phyloP scores from a whole-genome alignment of 2,113 vertebrate genomes.

The Zeus faber region DNA sequence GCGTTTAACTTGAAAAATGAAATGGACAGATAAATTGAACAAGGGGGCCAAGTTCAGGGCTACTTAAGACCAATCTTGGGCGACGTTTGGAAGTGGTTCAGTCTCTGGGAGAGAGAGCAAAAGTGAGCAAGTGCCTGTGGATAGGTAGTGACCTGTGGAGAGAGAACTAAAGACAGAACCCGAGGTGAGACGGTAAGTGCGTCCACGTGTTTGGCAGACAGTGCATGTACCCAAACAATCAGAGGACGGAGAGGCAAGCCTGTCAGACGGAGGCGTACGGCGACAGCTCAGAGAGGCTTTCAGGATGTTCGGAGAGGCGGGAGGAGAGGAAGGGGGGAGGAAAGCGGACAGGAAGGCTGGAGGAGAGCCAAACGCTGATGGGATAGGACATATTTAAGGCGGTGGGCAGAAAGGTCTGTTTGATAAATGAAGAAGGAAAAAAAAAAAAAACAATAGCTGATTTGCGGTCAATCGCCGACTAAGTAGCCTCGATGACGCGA shows the following conservation, averaged over 20 bases:
- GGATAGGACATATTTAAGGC: neutral
- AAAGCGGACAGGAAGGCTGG: constrained; percentile 42
- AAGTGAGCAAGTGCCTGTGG: constrained; percentile 7
- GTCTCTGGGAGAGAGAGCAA: constrained; percentile 16
- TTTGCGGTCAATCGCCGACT: no score
- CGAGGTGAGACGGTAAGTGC: constrained; percentile 58
- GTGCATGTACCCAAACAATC: constrained; percentile 18
- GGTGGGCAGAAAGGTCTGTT: constrained; percentile 14
- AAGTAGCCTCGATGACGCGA: no score
- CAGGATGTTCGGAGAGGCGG: constrained; percentile 34
- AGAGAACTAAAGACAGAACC: constrained; percentile 21
- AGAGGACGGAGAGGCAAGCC: constrained; percentile 27
- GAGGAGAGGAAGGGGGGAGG: neutral
- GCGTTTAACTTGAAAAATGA: constrained; percentile 51
- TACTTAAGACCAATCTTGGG: constrained; percentile 44
- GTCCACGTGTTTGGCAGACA: constrained; percentile 59
- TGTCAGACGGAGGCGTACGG: constrained; percentile 45
- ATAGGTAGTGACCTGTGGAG: constrained; percentile 3
- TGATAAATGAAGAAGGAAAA: constrained; percentile 17
- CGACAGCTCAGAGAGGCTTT: constrained; percentile 37
- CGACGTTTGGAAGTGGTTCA: constrained; percentile 38
- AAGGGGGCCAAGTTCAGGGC: constrained; percentile 44
- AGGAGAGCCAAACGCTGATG: constrained; percentile 32
- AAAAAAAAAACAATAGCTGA: neutral
- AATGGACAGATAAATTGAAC: constrained; percentile 49